phyloP scores from a whole-genome alignment of 2,888 invertebrate genomes.

The Dynastes maya region DNA sequence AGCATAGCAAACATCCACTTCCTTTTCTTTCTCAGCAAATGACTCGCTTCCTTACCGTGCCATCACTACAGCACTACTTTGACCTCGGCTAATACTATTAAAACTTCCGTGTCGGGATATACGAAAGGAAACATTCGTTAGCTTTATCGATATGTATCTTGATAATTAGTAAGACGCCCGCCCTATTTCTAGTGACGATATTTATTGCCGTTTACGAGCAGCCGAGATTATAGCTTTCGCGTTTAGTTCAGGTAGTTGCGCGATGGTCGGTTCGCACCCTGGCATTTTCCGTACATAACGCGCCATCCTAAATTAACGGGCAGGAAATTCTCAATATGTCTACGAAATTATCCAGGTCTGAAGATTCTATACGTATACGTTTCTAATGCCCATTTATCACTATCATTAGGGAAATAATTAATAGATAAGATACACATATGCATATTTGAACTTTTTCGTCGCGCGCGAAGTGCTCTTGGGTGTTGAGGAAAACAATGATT shows the following conservation, averaged over 20 bases:
- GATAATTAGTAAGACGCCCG: constrained; percentile 55
- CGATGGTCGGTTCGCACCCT: not conserved
- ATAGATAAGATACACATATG: not conserved
- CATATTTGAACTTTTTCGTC: not conserved
- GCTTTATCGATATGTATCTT: constrained; percentile 57
- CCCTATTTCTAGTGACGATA: constrained; percentile 46
- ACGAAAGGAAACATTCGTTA: constrained; percentile 58
- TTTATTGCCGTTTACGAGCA: constrained; percentile 41
- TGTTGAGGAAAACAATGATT: no score
- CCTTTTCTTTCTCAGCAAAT: constrained; percentile 6
- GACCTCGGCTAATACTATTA: constrained; percentile 52
- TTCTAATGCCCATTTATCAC: constrained; percentile 18
- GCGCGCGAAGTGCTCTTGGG: no score
- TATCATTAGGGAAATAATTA: not conserved
- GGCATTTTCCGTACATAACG: constrained; percentile 17
- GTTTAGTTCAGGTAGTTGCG: constrained; percentile 26
- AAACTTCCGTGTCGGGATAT: constrained; percentile 55
- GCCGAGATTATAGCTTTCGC: constrained; percentile 26
- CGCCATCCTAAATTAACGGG: constrained; percentile 29
- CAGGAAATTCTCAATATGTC: constrained; percentile 41
- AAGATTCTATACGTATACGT: constrained; percentile 24
- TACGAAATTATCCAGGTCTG: constrained; percentile 25
- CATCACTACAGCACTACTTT: not conserved
- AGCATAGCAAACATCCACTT: constrained; percentile 7
- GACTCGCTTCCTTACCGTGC: not conserved